phyloP scores from a whole-genome alignment of 2,888 invertebrate genomes.

The Melipona beecheii region DNA sequence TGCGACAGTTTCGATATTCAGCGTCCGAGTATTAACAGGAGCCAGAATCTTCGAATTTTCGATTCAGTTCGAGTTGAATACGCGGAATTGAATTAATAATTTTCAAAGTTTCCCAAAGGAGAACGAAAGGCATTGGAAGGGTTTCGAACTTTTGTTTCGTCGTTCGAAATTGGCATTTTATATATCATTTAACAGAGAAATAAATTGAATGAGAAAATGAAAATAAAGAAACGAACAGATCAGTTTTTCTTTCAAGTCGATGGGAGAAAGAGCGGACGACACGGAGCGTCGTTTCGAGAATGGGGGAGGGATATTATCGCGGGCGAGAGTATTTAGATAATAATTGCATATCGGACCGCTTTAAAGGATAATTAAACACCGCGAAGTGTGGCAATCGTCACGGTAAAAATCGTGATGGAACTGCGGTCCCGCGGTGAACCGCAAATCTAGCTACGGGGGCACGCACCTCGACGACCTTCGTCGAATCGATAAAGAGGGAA shows the following conservation, averaged over 20 bases:
- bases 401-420: constrained; percentile 70
- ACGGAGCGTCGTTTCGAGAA: too few relatives aligned
- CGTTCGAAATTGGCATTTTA: too few relatives aligned
- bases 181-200: neutral
- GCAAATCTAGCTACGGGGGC: constrained; percentile 67
- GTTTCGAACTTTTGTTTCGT: neutral
- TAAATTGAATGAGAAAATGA: too few relatives aligned
- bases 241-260: neutral
- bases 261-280: neutral
- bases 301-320: neutral
- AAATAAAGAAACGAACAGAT: too few relatives aligned
- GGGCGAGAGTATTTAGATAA: constrained; percentile 16
- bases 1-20: too few relatives aligned
- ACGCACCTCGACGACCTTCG: constrained; percentile 62
- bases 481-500: constrained; percentile 68
- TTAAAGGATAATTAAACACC: constrained; percentile 70
- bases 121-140: too few relatives aligned
- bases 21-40: too few relatives aligned
- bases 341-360: constrained; percentile 47
- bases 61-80: neutral
- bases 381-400: constrained; percentile 62
- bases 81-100: neutral
- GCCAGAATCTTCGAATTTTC: neutral
- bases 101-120: neutral
- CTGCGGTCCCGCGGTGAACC: constrained; percentile 67